Evolutionary conservation across 2,888 invertebrate species (phyloP).

Genomic region (Poecilobothrus nobilitatus): DNA sequence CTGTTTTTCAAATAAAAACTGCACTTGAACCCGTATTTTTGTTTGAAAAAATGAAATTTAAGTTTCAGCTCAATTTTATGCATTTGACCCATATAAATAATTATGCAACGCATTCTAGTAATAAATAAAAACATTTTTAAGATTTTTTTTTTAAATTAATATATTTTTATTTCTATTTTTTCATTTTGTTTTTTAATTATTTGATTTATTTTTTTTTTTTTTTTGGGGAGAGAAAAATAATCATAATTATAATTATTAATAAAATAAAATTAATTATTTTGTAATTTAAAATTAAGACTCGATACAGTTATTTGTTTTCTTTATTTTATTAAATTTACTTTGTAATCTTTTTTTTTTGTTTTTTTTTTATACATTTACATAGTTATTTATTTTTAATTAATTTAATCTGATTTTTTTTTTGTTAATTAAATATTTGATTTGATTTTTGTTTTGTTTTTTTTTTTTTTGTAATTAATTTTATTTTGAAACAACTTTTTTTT

Average conservation of each 20-base stretch:
- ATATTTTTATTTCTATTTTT: not conserved
- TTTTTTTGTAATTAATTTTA: not conserved
- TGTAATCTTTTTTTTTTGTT: not conserved
- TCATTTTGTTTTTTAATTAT: not conserved
- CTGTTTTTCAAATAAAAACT: too few species aligned
- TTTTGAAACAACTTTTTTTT: too few species aligned
- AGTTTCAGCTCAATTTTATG: too few species aligned
- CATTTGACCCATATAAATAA: too few species aligned
- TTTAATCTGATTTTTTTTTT: not conserved
- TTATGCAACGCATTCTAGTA: too few species aligned
- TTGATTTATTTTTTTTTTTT: not conserved
- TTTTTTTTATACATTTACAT: conserved; percentile 2
- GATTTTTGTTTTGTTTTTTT: not conserved
- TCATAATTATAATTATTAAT: too few species aligned
- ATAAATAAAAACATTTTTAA: too few species aligned
- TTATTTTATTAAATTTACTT: not conserved
- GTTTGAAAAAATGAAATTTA: too few species aligned
- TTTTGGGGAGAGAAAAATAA: not conserved
- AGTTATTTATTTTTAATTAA: not conserved
- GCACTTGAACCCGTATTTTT: too few species aligned
- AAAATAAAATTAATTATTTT: not conserved
- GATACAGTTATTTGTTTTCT: not conserved
- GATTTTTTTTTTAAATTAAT: conserved; percentile 1
- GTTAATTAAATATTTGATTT: not conserved
- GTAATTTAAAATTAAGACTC: not conserved